phyloP scores from a whole-genome alignment of 2,797 vertebrate species.

The Poliocrania exsul region DNA sequence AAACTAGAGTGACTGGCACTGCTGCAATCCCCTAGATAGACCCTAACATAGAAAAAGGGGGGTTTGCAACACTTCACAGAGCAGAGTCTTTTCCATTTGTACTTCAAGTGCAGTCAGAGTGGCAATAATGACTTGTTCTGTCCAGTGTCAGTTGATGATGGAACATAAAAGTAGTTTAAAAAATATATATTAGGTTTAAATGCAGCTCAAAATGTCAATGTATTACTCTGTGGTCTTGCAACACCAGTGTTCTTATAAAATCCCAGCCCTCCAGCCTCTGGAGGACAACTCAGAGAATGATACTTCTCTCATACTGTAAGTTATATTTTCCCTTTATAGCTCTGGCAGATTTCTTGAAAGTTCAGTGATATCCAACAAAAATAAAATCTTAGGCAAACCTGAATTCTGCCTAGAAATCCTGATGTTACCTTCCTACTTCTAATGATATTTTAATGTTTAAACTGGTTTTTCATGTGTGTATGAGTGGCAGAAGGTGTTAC shows the following conservation, averaged over 20 bases:
- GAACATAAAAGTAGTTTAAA: constrained; percentile 41
- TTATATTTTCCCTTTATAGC: constrained; percentile 53
- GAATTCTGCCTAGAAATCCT: constrained; percentile 45
- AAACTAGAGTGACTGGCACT: neutral
- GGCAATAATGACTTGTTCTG: constrained; percentile 34
- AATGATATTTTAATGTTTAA: neutral
- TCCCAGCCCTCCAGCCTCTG: constrained; percentile 42
- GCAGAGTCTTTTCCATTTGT: constrained; percentile 9
- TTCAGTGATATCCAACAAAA: constrained; percentile 31
- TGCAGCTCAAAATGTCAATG: constrained; percentile 45
- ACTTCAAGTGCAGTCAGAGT: constrained; percentile 2
- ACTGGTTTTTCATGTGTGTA: neutral
- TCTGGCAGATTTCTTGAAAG: constrained; percentile 47
- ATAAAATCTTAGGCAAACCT: constrained; percentile 40
- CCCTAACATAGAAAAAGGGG: neutral
- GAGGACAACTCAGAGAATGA: constrained; percentile 35
- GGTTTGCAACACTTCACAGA: neutral
- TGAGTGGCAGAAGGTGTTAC: neutral
- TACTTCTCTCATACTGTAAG: constrained; percentile 31
- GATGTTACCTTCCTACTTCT: constrained; percentile 33
- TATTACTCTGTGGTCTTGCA: constrained; percentile 70
- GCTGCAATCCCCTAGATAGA: neutral
- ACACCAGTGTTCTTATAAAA: constrained; percentile 50
- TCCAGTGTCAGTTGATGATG: constrained; percentile 45
- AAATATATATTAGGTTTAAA: constrained; percentile 51